These are phyloP conservation scores for Thymelicus acteon DNA, from an alignment of 2,888 invertebrate genomes.

Conservation along the genomic window DNA sequence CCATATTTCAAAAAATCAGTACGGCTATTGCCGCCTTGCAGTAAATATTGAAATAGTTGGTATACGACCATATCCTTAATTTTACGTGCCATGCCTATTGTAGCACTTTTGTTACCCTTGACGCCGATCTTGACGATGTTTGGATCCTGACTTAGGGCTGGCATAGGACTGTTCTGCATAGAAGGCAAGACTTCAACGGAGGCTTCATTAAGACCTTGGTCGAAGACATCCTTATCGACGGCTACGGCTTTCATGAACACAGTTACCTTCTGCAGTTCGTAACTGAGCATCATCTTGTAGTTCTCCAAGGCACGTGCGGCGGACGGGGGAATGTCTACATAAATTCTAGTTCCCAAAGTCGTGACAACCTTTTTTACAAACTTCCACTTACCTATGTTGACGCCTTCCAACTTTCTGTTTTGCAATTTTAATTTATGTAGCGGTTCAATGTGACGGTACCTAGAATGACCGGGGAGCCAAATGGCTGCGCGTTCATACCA, in stretches of 20 bases:
- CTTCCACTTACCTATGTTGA: constrained; percentile 73
- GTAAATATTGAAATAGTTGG: constrained; percentile 65
- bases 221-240: constrained; percentile 71
- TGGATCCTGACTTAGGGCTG: constrained; percentile 55
- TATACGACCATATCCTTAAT: constrained; percentile 69
- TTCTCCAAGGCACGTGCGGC: constrained; percentile 67
- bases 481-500: constrained; percentile 77
- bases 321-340: constrained; percentile 75
- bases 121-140: constrained; percentile 62
- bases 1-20: constrained; percentile 73
- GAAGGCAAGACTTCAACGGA: constrained; percentile 51
- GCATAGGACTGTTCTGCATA: constrained; percentile 58
- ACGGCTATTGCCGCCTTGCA: constrained; percentile 50
- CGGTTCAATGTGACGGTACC: constrained; percentile 62
- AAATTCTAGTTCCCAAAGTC: constrained; percentile 67
- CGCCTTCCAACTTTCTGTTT: constrained; percentile 60
- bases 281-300: constrained; percentile 69
- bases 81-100: constrained; percentile 58
- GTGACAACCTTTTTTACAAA: constrained; percentile 69
- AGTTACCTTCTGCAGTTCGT: constrained; percentile 73
- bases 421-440: constrained; percentile 69
- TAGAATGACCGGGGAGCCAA: constrained; percentile 75
- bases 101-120: constrained; percentile 60
- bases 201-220: constrained; percentile 60
- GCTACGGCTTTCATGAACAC: constrained; percentile 72